These are phyloP conservation scores for Agriopis aurantiaria DNA, from an alignment of 2,888 invertebrate genomes.

Conservation along the genomic window DNA sequence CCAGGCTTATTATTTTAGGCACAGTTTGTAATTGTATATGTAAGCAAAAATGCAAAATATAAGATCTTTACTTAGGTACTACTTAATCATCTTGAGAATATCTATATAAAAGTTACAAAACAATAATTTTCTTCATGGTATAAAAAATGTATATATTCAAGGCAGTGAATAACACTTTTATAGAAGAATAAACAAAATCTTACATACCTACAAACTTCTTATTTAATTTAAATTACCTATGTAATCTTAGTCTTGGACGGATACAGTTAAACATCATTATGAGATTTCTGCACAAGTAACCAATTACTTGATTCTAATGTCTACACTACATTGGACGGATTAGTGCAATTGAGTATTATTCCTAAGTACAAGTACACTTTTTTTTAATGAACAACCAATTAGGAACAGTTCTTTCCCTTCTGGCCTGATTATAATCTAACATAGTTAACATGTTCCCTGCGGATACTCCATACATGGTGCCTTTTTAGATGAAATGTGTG, in stretches of 20 bases:
- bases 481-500: no score
- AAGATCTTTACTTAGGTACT: slow-evolving; percentile 1
- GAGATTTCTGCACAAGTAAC: slow-evolving; percentile 15
- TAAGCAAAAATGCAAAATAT: background rate
- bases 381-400: no score
- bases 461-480: no score
- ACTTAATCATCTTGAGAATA: background rate
- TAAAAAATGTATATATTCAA: slow-evolving; percentile 4
- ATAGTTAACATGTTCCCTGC: no score
- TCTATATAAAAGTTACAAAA: background rate
- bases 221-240: slow-evolving; percentile 7
- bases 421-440: no score
- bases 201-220: background rate
- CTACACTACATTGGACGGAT: slow-evolving; percentile 40
- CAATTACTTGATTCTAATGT: background rate
- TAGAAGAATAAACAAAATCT: background rate
- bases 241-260: slow-evolving; percentile 18
- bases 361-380: background rate
- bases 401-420: no score
- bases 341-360: slow-evolving; percentile 27
- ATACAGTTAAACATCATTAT: slow-evolving; percentile 6
- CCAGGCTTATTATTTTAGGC: background rate
- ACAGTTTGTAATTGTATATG: no score
- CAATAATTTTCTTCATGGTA: background rate
- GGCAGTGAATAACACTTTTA: slow-evolving; percentile 10